phyloP scores from a whole-genome alignment of 1,140 invertebrate genomes.

The Musca domestica region DNA sequence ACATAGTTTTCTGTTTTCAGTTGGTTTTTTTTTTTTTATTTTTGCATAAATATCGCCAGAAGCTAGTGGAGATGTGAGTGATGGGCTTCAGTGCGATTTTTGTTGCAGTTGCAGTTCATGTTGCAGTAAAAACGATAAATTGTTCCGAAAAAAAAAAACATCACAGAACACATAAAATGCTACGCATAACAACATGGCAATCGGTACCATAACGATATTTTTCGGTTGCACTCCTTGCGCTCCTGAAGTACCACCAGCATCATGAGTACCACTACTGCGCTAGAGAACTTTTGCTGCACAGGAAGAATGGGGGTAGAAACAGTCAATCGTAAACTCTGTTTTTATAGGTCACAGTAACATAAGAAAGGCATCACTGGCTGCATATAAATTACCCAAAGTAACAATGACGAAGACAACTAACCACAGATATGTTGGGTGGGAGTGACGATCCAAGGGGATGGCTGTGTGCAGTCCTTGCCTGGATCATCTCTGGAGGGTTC shows the following conservation, averaged over 20 bases:
- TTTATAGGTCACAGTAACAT: constrained; percentile 26
- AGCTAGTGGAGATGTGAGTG: constrained; percentile 7
- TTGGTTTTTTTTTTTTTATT: too few species aligned
- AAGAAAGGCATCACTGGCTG: constrained; percentile 24
- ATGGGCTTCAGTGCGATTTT: constrained; percentile 5
- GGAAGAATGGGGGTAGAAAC: too few species aligned
- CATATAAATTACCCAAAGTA: constrained; percentile 18
- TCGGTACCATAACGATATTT: too few species aligned
- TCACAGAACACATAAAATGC: too few species aligned
- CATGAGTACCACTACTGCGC: neutral
- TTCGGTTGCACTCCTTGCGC: neutral
- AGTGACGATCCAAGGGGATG: too few species aligned
- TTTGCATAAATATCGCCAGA: constrained; percentile 17
- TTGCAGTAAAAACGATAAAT: too few species aligned
- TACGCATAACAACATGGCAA: too few species aligned
- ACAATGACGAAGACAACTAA: neutral
- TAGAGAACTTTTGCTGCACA: neutral
- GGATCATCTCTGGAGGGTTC: neutral
- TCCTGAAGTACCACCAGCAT: neutral
- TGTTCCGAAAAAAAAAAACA: too few species aligned
- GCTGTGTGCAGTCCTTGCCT: too few species aligned
- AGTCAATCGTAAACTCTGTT: constrained; percentile 15
- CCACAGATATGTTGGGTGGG: neutral
- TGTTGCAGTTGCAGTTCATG: neutral
- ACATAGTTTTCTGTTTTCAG: neutral